Base-by-base conservation (phyloP, 2,888 invertebrate genomes). In the Agriotes lineatus region DNA sequence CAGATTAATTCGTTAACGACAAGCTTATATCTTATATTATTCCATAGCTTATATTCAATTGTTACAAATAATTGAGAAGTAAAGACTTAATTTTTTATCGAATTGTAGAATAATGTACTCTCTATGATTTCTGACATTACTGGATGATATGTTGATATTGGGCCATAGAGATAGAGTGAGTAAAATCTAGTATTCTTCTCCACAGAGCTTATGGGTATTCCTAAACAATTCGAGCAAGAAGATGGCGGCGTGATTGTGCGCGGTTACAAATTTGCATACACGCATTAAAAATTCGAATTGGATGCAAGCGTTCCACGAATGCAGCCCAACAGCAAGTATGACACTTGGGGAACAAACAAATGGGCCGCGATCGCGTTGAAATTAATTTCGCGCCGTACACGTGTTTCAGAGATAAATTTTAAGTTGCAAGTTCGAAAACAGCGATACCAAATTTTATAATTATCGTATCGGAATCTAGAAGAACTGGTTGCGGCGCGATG, bases 371-470 rank as follows among this genome's bases (percentile, higher is more conserved):
- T 76, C 72, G 74, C 65, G 70, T 58, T 16, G 70, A 75, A 76
- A 78, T 80, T 80, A 80, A 80, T 80, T 80, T 77, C 76, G 70
- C 68, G 63, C 65, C 67, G 68, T 76, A 77, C 78, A 77, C 77
- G 78, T 78, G 78, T 79, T 79, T 70, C 67, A 58, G 71, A 77
- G 77, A 79, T 79, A 79, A 79, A 80, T 80, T 78, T 76, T 67
- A 73, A 75, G 77, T 75, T 67, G 77, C 75, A 67, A 75, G 74
- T 74, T 73, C 74, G 76, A 79, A 80, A 81, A 80, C 80, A 75
- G 78, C 80, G 78, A 79, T 78, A 79, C 82, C 82, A 78, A 81
- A 80, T 82, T 82, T 82, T 80, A 81, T 81, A 82, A 83, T 81
- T 82, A 82, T 82, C 81, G 78, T 75, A 78, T 80, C 77, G 82